Conservation (phyloP, 2,797 vertebrate genomes). For the Alauda arvensis region DNA sequence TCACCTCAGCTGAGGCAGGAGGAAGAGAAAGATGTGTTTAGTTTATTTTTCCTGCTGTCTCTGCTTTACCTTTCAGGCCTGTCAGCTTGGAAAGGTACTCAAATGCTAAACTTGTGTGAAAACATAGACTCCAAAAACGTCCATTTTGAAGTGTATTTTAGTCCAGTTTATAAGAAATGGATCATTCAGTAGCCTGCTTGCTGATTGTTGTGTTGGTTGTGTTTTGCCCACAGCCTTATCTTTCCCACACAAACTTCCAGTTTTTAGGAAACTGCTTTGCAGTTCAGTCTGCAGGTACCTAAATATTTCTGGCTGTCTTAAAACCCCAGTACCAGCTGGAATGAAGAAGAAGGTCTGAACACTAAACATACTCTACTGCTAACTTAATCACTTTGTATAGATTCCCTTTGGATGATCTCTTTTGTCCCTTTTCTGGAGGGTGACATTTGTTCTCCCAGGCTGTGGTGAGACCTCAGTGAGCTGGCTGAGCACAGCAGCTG, state of each 20-base stretch:
- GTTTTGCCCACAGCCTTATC: constrained; percentile 29
- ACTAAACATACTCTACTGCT: neutral
- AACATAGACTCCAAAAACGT: neutral
- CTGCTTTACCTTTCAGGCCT: neutral
- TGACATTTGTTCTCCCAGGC: neutral
- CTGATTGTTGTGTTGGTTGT: neutral
- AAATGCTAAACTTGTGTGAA: neutral
- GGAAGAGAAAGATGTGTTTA: neutral
- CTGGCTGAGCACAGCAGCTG: constrained; percentile 24
- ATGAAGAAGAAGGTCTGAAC: neutral
- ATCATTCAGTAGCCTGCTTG: neutral
- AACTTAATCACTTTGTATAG: neutral
- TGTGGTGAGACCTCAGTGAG: constrained; percentile 22
- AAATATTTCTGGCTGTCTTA: neutral
- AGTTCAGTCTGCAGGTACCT: neutral
- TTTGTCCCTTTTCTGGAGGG: neutral
- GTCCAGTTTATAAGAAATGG: neutral
- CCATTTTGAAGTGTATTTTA: neutral
- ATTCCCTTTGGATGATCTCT: neutral
- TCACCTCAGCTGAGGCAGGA: neutral
- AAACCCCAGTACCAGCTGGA: neutral
- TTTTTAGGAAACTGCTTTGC: neutral
- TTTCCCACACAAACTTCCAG: neutral
- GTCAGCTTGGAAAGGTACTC: neutral
- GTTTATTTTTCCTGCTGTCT: neutral